Base-by-base conservation (phyloP, 2,888 invertebrate genomes). In the Timema podura region DNA sequence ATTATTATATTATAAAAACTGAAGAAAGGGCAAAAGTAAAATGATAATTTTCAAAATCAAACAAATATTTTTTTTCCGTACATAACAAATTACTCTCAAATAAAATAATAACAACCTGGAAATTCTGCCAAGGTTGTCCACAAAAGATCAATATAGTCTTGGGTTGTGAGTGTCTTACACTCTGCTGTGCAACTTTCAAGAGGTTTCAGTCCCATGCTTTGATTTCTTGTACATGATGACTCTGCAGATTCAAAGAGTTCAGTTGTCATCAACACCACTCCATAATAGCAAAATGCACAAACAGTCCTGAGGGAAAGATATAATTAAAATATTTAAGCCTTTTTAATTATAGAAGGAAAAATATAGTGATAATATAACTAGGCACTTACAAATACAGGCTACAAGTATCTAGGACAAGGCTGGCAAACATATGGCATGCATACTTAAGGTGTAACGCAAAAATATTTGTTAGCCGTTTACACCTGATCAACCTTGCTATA, bases 121-220 rank as follows among this genome's bases (percentile, higher is more conserved):
- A 97, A 96, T 82, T 97, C 96, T 0, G 96, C 95, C 65, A 96
- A 82, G 0, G 96, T 96, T 3, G 96, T 96, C 93, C 95, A 96
- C 47, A 96, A 83, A 44, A 97, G 83, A 81, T 96, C 95, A 84
- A 93, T 91, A 78, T 96, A 97, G 82, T 97, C 96, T 0, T 90
- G 89, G 15, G 92, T 92, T 77, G 90, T 90, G 46, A 95, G 82
- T 70, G 89, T 87, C 67, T 85, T 85, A 76, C 91, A 92, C 78
- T 86, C 89, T 65, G 87, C 90, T 69, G 87, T 87, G 80, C 87
- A 90, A 65, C 83, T 82, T 71, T 83, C 83, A 64, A 82, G 80
- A 70, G 69, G 78, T 76, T 64, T 80, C 61, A 80, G 79, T 65
- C 80, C 83, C 65, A 75, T 78, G 68, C 68, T 77, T 68, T 69